Percentiles rank a stretch among this genome's conserved stretches.
Conservation (phyloP, 1,140 invertebrate species). For the Halyomorpha halys region DNA sequence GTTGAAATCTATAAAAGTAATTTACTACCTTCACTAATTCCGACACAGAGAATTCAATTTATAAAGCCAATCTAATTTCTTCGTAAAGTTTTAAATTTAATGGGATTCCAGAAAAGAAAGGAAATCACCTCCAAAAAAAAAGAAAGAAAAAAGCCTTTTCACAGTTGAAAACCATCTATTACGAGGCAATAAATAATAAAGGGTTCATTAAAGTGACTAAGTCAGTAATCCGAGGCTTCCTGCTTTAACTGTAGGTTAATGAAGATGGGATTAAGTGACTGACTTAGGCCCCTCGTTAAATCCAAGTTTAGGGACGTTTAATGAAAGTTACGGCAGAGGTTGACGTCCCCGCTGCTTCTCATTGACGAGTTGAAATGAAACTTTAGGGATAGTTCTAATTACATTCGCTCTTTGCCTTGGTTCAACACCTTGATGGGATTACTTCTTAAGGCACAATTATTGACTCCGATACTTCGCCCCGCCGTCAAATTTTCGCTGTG, state of each 20-base stretch:
- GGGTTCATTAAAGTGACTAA: conserved; percentile 3
- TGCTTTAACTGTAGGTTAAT: conserved; percentile 2
- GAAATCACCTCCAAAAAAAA: too few species aligned
- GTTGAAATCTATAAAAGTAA: too few species aligned
- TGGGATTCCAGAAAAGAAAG: too few species aligned
- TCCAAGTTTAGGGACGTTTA: conserved; percentile 2
- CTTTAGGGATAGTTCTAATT: conserved; percentile 6
- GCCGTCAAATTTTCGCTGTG: too few species aligned
- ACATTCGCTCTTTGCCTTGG: not conserved
- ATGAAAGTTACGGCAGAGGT: not conserved
- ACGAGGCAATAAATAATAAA: conserved; percentile 8
- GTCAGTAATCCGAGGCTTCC: not conserved
- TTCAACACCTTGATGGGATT: conserved; percentile 7
- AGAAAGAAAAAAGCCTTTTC: too few species aligned
- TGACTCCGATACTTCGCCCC: too few species aligned
- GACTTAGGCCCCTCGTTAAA: not conserved
- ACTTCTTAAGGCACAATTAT: not conserved
- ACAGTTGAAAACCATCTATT: not conserved
- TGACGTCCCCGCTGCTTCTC: not conserved
- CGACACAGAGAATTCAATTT: too few species aligned
- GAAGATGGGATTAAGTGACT: conserved; percentile 1
- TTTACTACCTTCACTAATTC: too few species aligned
- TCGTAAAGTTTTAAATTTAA: too few species aligned
- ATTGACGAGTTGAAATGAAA: conserved; percentile 10
- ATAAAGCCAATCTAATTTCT: too few species aligned